These are phyloP conservation scores for Pithys albifrons DNA, from an alignment of 2,113 vertebrate species.

Conservation along the genomic window DNA sequence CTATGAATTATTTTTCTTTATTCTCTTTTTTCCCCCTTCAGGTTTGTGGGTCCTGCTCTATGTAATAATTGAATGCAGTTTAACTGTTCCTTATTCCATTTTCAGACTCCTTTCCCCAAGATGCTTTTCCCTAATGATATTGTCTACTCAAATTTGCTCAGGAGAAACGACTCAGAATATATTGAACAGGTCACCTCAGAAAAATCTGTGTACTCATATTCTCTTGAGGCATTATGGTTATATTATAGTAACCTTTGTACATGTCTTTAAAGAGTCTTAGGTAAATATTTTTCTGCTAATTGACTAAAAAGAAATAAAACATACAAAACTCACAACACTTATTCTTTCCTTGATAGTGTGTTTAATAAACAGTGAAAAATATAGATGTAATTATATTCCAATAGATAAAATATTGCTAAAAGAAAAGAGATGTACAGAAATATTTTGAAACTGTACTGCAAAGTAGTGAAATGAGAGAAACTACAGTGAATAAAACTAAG, in stretches of 20 bases:
- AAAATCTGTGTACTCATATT: not conserved
- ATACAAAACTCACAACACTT: not conserved
- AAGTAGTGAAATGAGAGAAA: not conserved
- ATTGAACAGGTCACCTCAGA: not conserved
- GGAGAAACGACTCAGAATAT: not conserved
- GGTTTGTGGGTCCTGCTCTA: not conserved
- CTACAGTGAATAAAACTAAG: not conserved
- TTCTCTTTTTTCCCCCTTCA: not conserved
- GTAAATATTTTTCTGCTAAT: not conserved
- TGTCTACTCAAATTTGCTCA: not conserved
- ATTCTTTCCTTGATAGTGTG: not conserved
- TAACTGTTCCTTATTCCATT: not conserved
- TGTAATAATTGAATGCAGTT: not conserved
- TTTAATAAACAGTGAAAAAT: not conserved
- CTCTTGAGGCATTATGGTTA: not conserved
- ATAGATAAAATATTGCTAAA: not conserved
- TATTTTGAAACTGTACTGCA: not conserved
- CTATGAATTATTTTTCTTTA: not conserved
- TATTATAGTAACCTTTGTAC: not conserved
- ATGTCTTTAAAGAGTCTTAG: not conserved
- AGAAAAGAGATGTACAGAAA: not conserved
- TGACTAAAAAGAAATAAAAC: not conserved
- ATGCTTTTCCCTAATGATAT: not conserved
- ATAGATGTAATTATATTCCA: not conserved
- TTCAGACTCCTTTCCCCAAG: not conserved